These are phyloP conservation scores for Oceanodroma leucorhoa DNA, from an alignment of 2,797 vertebrate species.

Conservation along the genomic window DNA sequence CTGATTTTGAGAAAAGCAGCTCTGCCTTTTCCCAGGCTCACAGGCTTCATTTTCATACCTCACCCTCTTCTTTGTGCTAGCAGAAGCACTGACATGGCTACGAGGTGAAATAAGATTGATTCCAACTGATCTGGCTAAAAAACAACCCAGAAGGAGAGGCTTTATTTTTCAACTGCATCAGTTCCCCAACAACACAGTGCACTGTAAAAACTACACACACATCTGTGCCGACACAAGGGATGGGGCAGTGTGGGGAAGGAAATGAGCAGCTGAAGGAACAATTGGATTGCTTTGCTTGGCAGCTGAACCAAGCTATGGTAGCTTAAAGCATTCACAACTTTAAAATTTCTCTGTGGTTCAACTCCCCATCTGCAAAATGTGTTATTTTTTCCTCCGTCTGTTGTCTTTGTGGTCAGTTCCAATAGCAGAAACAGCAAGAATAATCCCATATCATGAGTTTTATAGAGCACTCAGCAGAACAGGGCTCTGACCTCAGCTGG, in stretches of 20 bases:
- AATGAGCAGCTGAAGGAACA: constrained; percentile 31
- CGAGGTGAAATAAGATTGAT: neutral
- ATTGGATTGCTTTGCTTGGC: constrained; percentile 57
- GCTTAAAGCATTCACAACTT: neutral
- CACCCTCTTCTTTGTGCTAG: neutral
- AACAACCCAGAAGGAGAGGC: neutral
- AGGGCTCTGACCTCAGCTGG: constrained; percentile 39
- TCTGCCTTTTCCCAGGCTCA: neutral
- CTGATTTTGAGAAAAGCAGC: neutral
- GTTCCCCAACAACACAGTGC: neutral
- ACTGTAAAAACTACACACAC: neutral
- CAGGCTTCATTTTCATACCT: neutral
- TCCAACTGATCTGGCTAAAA: neutral
- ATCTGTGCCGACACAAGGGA: neutral
- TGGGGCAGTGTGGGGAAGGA: constrained; percentile 4
- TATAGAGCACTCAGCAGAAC: constrained; percentile 11
- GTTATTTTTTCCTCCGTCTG: constrained; percentile 1
- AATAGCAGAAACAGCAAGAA: constrained; percentile 25
- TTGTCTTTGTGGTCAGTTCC: constrained; percentile 39
- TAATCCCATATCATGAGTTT: constrained; percentile 27
- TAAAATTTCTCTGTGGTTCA: constrained; percentile 43
- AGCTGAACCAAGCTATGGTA: constrained; percentile 5
- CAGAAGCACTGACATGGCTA: neutral
- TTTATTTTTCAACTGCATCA: neutral
- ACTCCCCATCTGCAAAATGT: neutral